A percentile compares a stretch with the other conserved stretches of the same genome.
Conservation (phyloP, 2,797 vertebrate genomes). For the Menidia menidia region DNA sequence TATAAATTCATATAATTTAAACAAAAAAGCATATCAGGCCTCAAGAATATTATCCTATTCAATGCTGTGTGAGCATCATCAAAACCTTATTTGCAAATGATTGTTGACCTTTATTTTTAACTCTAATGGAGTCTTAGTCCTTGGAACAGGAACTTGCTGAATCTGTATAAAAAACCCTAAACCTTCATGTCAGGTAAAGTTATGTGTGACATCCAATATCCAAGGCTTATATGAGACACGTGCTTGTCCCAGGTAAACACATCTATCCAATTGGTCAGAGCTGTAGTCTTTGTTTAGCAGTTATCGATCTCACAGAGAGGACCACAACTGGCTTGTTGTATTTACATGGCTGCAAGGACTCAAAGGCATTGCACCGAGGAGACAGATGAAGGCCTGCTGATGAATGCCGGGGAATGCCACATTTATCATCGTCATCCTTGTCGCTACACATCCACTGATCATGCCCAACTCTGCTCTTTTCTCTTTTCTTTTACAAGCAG, state of each 20-base stretch:
- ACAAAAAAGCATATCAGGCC: neutral
- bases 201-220: conserved; percentile 52
- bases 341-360: conserved; percentile 70
- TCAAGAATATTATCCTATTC: conserved; percentile 18
- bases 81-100: conserved; percentile 16
- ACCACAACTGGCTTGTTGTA: conserved; percentile 58
- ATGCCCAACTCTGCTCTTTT: conserved; percentile 34
- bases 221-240: conserved; percentile 53
- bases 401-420: conserved; percentile 53
- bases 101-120: conserved; percentile 32
- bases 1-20: neutral
- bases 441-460: conserved; percentile 64
- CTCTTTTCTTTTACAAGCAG: conserved; percentile 9
- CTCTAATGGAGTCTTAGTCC: conserved; percentile 10
- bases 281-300: conserved; percentile 68
- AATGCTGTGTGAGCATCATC: conserved; percentile 1
- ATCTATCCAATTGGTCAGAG: conserved; percentile 67
- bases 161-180: conserved; percentile 22
- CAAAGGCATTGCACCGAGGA: conserved; percentile 55
- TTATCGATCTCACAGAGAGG: conserved; percentile 62
- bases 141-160: conserved; percentile 20
- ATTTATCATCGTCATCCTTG: conserved; percentile 71
- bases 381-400: conserved; percentile 73
- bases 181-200: conserved; percentile 41
- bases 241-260: conserved; percentile 60